Evolutionary conservation across 1,140 invertebrate genomes (phyloP), one percentile per base, ranked within the genome.

Genomic region (Frieseomelitta varia): DNA sequence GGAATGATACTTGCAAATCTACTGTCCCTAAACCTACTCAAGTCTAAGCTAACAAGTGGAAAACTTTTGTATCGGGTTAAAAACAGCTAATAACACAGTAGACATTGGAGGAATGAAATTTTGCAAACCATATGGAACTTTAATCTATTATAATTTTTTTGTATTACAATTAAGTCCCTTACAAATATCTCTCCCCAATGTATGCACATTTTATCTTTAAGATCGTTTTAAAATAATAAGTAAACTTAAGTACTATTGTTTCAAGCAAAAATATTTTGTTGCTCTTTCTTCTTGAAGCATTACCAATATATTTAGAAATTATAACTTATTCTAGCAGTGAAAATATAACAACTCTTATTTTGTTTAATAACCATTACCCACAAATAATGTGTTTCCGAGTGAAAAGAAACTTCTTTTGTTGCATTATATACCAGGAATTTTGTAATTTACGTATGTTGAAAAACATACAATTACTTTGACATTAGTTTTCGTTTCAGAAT

Each of bases 31-130:
- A 82, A 79, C 68, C 86, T 90, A 88, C 78, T 85, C 80, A 68
- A 87, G 30, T 80, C 80, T 90, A 90, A 87, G 75, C 80, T 90
- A 90, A 90, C 75, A 73, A 74, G 71, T 85, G 72, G 85, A 89
- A 89, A 89, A 74, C 79, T 65, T 89, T 83, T 72, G 56, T 85
- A 24, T 83, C 65, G 75, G 76, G 67, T 79, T 69, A 58, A 79
- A 84, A 79, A 84, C 76, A 79, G 61, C 79, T 74, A 81, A 81
- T 58, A 77, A 79, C 58, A 58, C n/a, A 68, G 34, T 84, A 71
- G 21, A 78, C 65, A 27, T 19, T 79, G 67, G 30, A 56, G 39
- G 73, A 83, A 47, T 34, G 30, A 39, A 77, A 83, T 83, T 51
- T 78, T 81, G 69, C 55, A 81, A 81, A 61, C 56, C 39, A 51